Evolutionary conservation across 2,113 vertebrate species (phyloP).

Genomic region (Oryzias woworae): DNA sequence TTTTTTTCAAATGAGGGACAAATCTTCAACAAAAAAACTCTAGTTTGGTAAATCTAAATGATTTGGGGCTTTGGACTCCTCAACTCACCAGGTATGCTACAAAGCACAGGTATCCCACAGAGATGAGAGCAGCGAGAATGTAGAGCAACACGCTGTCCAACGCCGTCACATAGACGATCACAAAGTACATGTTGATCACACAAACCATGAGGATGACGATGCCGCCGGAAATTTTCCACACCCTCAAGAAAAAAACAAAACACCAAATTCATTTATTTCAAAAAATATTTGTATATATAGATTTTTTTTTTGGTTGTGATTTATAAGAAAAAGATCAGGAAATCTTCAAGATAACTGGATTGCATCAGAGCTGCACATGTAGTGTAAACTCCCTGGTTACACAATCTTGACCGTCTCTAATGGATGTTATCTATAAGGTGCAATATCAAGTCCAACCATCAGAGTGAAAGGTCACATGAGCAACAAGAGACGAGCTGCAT

Average conservation of each 20-base stretch:
- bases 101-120: slow-evolving; percentile 86
- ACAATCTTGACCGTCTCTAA: neutral
- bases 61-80: too few relatives aligned
- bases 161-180: slow-evolving; percentile 85
- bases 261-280: slow-evolving; percentile 5
- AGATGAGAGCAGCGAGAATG: slow-evolving; percentile 80
- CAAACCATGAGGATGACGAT: slow-evolving; percentile 86
- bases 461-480: neutral
- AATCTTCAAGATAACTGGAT: neutral
- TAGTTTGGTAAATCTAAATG: neutral
- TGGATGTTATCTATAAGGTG: too few relatives aligned
- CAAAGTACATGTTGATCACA: slow-evolving; percentile 94
- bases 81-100: slow-evolving; percentile 90
- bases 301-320: too few relatives aligned
- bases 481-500: neutral
- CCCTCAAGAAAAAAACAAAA: slow-evolving; percentile 65
- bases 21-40: neutral
- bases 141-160: slow-evolving; percentile 83
- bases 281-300: neutral
- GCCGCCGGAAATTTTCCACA: slow-evolving; percentile 87
- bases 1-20: too few relatives aligned
- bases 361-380: neutral
- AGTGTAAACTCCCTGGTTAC: slow-evolving; percentile 13
- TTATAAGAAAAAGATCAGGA: slow-evolving; percentile 9
- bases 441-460: neutral